A percentile compares a stretch with the other conserved stretches of the same genome.
phyloP scores from a whole-genome alignment of 2,113 vertebrate species.

The Erythrocercus mccallii region DNA sequence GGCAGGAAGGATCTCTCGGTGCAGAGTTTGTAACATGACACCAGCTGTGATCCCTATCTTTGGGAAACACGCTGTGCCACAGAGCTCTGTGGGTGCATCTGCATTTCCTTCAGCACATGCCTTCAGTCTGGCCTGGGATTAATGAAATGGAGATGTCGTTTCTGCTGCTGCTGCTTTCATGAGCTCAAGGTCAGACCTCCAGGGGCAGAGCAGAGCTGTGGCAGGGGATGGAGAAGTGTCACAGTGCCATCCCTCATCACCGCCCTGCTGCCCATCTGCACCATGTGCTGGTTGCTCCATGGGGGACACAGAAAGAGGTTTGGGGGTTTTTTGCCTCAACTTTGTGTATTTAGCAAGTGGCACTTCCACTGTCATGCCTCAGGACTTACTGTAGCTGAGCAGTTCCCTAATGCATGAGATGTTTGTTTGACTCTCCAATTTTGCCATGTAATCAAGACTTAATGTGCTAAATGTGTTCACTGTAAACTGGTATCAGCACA shows the following conservation, averaged over 20 bases:
- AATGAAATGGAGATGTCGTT: not conserved
- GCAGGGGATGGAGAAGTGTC: not conserved
- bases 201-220: not conserved
- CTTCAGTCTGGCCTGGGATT: not conserved
- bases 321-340: not conserved
- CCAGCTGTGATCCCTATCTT: not conserved
- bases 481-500: not conserved
- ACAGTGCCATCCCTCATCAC: fast-evolving
- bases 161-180: not conserved
- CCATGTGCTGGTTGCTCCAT: fast-evolving
- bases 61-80: fast-evolving
- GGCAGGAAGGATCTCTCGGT: not conserved
- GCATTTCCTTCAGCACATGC: not conserved
- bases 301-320: not conserved
- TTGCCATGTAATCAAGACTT: not conserved
- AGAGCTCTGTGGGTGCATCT: not conserved
- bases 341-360: not conserved
- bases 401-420: not conserved
- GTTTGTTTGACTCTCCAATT: not conserved
- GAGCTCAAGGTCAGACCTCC: not conserved
- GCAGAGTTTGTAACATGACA: not conserved
- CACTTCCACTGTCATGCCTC: not conserved
- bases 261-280: not conserved
- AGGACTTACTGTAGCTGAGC: not conserved
- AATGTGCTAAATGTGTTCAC: not conserved